Base-by-base conservation (phyloP, 1,140 invertebrate genomes). In the Phymorhynchus buccinoides region DNA sequence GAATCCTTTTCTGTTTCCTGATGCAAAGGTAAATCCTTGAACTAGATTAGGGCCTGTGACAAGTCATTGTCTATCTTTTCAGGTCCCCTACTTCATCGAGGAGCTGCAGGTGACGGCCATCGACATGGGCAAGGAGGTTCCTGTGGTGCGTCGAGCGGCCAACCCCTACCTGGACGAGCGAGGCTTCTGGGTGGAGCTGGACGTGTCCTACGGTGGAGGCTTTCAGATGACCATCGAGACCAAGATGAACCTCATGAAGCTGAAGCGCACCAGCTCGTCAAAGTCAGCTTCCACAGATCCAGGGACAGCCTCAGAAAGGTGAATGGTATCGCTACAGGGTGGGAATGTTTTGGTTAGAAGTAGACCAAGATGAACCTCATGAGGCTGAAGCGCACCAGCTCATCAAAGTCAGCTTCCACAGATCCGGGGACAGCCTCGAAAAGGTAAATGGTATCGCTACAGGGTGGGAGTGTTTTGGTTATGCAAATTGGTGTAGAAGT, bases 361-460 rank as follows among this genome's bases (percentile, higher is more conserved):
- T n/a, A 98, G 90, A 99, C 98, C 0, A 98, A 98, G 92, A 93
- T 99, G 35, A 99, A 99, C 94, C 94, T 99, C 56, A 96, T 99
- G 95, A 98, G 97, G 91, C 94, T 99, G 14, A 95, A 94, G 81
- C 39, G n/a, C 66, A 44, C 37, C 41, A 71, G 30, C 37, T 32
- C 32, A 32, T n/a, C n/a, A n/a, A 73, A 73, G 71, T 32, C 12
- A 73, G 22, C 3, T 16, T 73, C 56, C 6, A 62, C 56, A 27
- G 22, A 27, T 14, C n/a, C 56, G 6, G 56, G 56, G 56, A 14
- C 56, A 22, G 22, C 56, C n/a, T 62, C 56, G 6, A 39, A 75
- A 75, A 75, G 73, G 73, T 75, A 14, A 22, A 39, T 75, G 37
- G 14, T 62, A 27, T 52, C 12, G 48, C 48, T 18, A 52, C 18